These are phyloP conservation scores for Apamea monoglypha DNA, from an alignment of 2,888 invertebrate species.

Conservation along the genomic window DNA sequence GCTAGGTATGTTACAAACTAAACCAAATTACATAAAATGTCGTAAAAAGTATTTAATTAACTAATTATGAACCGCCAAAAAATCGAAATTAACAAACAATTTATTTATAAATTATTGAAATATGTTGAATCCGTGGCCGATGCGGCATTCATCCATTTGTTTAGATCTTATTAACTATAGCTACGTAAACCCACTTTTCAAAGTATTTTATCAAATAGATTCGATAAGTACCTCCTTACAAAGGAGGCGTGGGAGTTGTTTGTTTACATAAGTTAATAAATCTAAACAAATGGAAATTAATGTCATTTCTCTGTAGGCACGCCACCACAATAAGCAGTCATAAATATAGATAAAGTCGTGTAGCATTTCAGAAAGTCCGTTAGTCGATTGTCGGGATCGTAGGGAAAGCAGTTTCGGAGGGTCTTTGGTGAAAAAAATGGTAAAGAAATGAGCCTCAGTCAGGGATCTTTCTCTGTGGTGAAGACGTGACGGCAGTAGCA, in stretches of 20 bases:
- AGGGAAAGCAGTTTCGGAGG: constrained; percentile 30
- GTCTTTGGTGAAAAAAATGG: constrained; percentile 22
- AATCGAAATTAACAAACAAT: not conserved
- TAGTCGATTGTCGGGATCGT: not conserved
- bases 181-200: not conserved
- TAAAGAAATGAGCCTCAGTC: constrained; percentile 4
- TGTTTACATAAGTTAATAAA: constrained; percentile 7
- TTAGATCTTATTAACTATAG: constrained; percentile 4
- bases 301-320: constrained; percentile 11
- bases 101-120: constrained; percentile 1
- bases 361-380: constrained; percentile 4
- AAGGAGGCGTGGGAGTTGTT: constrained; percentile 1
- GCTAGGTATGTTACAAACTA: not conserved
- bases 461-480: not conserved
- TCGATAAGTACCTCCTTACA: not conserved
- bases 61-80: not conserved
- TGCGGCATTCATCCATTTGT: not conserved
- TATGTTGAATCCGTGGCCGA: not conserved
- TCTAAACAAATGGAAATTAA: constrained; percentile 26
- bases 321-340: not conserved
- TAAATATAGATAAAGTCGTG: not conserved
- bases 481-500: constrained; percentile 37
- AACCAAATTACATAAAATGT: not conserved
- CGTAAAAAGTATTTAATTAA: constrained; percentile 4
- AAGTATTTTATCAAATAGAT: constrained; percentile 3